Conservation (phyloP, 1,140 invertebrate species). For the Drosophila mojavensis region DNA sequence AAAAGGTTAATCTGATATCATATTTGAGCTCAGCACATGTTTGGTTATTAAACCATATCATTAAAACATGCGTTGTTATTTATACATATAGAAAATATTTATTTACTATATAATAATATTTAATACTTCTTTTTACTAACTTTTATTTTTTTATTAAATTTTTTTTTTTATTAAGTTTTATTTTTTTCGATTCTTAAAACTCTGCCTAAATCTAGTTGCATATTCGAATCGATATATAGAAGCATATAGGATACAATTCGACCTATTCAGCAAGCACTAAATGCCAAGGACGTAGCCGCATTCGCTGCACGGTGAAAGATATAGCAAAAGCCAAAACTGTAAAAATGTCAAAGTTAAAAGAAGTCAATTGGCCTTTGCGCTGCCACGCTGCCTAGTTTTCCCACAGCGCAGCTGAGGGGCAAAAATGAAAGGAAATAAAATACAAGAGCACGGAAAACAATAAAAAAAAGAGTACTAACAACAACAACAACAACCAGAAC, state of each 20-base stretch:
- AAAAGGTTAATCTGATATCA: too few relatives aligned
- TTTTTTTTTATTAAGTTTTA: too few relatives aligned
- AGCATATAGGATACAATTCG: background rate
- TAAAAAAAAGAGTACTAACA: conserved; percentile 26
- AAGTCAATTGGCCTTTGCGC: conserved; percentile 54
- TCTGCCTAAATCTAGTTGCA: background rate
- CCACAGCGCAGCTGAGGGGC: background rate
- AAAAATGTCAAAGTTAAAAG: conserved; percentile 62
- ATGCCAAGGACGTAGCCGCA: conserved; percentile 60
- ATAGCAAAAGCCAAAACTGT: conserved; percentile 52
- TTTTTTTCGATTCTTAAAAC: too few relatives aligned
- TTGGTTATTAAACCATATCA: too few relatives aligned
- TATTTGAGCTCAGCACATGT: too few relatives aligned
- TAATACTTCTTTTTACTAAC: too few relatives aligned
- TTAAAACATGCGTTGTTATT: too few relatives aligned
- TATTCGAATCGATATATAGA: background rate
- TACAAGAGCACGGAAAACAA: conserved; percentile 18
- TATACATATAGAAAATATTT: too few relatives aligned
- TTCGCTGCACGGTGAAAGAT: conserved; percentile 14
- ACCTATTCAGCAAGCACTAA: conserved; percentile 23
- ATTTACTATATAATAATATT: too few relatives aligned
- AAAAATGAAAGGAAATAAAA: conserved; percentile 16
- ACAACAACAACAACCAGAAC: conserved; percentile 25
- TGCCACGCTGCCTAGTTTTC: background rate
- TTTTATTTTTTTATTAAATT: too few relatives aligned